Evolutionary conservation across 2,113 vertebrate genomes (phyloP).

Genomic region (Cricetomys ansorgei): DNA sequence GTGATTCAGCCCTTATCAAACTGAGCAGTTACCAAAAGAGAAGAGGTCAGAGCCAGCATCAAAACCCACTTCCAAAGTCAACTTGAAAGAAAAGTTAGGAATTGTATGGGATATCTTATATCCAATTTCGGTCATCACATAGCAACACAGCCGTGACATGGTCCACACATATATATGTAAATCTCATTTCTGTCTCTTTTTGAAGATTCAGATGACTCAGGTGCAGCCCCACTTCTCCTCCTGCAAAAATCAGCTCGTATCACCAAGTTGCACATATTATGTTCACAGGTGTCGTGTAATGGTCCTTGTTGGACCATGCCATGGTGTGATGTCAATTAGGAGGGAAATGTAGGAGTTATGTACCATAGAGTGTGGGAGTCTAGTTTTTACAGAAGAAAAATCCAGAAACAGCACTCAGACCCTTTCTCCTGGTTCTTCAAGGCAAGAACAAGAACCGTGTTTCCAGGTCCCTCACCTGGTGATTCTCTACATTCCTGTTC

Average conservation of each 20-base stretch:
- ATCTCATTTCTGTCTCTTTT: background rate
- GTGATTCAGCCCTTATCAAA: background rate
- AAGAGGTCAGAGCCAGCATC: background rate
- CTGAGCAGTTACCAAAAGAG: background rate
- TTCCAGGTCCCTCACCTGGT: background rate
- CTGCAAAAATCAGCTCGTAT: background rate
- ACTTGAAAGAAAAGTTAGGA: background rate
- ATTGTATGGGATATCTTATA: background rate
- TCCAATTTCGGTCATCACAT: too few species aligned
- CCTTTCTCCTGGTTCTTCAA: background rate
- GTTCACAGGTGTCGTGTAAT: background rate
- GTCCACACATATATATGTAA: background rate
- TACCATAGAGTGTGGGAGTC: fast-evolving
- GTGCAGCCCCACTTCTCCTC: background rate
- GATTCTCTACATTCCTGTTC: background rate
- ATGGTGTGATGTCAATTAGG: background rate
- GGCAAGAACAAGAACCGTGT: too few species aligned
- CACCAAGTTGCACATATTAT: background rate
- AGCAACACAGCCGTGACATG: background rate
- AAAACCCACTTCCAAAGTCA: background rate
- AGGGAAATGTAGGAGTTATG: background rate
- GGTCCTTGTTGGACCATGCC: background rate
- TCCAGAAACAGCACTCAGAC: fast-evolving
- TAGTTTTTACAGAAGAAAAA: background rate
- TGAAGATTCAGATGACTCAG: background rate